Conservation (phyloP, 2,113 vertebrate species). For the Tricholaema leucomelas region DNA sequence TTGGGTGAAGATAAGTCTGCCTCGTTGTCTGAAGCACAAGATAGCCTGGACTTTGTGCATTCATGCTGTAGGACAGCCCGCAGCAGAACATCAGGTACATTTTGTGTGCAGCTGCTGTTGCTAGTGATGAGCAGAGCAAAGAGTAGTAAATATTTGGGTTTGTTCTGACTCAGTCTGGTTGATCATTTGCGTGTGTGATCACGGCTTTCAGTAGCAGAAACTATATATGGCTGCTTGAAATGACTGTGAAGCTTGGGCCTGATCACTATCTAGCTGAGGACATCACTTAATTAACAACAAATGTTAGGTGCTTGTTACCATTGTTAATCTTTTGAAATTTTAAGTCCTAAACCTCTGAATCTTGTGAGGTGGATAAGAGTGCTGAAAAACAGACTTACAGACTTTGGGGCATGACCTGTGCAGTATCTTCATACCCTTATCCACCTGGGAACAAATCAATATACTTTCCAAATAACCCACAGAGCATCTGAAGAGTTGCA, state of each 20-base stretch:
- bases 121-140: background rate
- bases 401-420: no score
- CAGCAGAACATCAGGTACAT: background rate
- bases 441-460: no score
- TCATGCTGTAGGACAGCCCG: background rate
- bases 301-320: no score
- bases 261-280: background rate
- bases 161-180: slow-evolving; percentile 26
- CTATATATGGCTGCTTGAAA: background rate
- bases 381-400: no score
- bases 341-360: no score
- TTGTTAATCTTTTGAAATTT: no score
- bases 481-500: no score
- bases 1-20: background rate
- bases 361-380: no score
- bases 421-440: no score
- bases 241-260: background rate
- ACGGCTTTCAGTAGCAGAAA: background rate
- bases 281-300: background rate
- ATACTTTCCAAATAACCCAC: no score
- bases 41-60: background rate
- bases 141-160: background rate
- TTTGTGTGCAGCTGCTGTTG: background rate
- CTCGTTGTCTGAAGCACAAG: background rate
- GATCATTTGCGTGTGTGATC: background rate